Base-by-base conservation (phyloP, 2,888 invertebrate species). In the Plagodis pulveraria region DNA sequence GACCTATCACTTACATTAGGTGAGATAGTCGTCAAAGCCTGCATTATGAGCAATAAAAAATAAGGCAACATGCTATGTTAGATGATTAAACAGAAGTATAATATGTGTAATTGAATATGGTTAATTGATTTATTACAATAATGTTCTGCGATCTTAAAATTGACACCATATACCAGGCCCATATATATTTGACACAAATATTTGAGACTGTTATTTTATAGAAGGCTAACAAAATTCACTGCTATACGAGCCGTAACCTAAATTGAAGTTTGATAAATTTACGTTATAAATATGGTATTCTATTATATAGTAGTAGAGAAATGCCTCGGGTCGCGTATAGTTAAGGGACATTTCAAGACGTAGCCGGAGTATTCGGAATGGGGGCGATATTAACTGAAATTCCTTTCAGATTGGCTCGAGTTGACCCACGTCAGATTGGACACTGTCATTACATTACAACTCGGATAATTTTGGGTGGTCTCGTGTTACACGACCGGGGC, bases 401-500 rank as follows among this genome's bases (percentile, higher is more conserved):
- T 86, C 87, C 86, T 83, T 81, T 81, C 80, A 81, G 80, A 85
- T 86, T 86, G 85, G 79, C 83, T 69, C 71, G 74, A 73, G 70
- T 71, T 76, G 83, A 88, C 88, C 89, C 87, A 86, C 79, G 80
- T 89, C 87, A 86, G 78, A 79, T 83, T 76, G 84, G 86, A 83
- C 84, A 81, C 79, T 85, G 86, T 86, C 88, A 85, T 88, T 89
- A 87, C 88, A 85, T 88, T 89, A 87, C 82, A 84, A 78, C 83
- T 81, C 78, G 80, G 81, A 85, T 84, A 80, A 84, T 87, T 87
- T 81, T 65, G 76, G 75, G 78, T 76, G 72, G 75, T 70, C 77
- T 73, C 75, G 72, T 75, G 76, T 79, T 73, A 58, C 63, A 78
- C 61, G 46, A 50, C 62, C 11, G 47, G 48, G 50, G 60, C n/a